phyloP scores from a whole-genome alignment of 2,888 invertebrate genomes.

The Drosophila dives region DNA sequence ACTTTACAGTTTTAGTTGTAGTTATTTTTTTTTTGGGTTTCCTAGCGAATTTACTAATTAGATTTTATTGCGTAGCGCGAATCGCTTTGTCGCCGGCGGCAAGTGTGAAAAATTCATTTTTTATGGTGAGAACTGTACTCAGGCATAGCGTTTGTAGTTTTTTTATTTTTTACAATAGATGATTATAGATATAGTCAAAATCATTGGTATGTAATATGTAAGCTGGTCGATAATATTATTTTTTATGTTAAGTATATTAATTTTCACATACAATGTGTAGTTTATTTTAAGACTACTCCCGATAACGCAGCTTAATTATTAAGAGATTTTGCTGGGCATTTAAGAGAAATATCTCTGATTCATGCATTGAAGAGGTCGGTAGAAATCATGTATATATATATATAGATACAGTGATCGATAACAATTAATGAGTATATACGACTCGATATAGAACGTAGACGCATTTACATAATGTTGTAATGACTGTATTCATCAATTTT shows the following conservation, averaged over 20 bases:
- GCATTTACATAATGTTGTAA: not conserved
- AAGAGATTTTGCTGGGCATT: not conserved
- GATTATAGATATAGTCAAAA: not conserved
- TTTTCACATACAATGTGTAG: not conserved
- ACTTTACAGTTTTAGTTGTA: constrained; percentile 42
- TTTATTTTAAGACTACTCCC: not conserved
- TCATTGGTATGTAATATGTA: not conserved
- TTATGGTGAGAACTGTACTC: constrained; percentile 47
- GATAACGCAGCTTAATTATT: not conserved
- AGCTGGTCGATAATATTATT: not conserved
- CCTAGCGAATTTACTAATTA: constrained; percentile 65
- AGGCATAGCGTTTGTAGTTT: not conserved
- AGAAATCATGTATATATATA: not conserved
- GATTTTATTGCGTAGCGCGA: constrained; percentile 74
- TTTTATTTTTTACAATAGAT: not conserved
- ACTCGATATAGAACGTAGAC: not conserved
- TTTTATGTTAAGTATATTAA: not conserved
- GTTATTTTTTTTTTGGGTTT: constrained; percentile 23
- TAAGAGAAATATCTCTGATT: not conserved
- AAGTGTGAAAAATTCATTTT: constrained; percentile 69
- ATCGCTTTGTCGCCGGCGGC: constrained; percentile 62
- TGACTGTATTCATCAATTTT: not conserved
- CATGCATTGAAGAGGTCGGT: not conserved
- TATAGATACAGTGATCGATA: not conserved
- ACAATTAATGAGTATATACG: not conserved